These are phyloP conservation scores for Thecophora atra DNA, from an alignment of 2,888 invertebrate species.

Conservation along the genomic window DNA sequence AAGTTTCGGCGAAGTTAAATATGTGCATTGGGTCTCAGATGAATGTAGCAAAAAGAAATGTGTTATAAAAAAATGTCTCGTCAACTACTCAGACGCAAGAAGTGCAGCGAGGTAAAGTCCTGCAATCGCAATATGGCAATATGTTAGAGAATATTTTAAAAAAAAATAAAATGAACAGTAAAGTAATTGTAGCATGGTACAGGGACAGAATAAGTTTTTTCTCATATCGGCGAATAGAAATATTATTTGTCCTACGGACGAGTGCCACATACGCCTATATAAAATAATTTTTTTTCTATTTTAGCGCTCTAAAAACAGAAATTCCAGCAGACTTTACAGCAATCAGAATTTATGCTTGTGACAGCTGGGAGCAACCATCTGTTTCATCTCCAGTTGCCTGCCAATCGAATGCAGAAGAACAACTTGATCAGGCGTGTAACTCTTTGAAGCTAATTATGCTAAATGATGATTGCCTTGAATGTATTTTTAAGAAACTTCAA, in stretches of 20 bases:
- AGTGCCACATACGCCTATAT: no score
- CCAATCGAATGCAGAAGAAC: neutral
- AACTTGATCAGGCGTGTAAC: neutral
- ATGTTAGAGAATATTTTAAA: neutral
- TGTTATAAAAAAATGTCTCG: conserved; percentile 36
- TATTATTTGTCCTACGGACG: no score
- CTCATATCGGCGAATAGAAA: no score
- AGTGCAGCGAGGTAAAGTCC: conserved; percentile 40
- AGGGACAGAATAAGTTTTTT: no score
- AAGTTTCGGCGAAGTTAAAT: conserved; percentile 39
- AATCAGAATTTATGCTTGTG: conserved; percentile 37
- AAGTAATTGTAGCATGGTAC: no score
- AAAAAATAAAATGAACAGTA: no score
- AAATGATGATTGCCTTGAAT: conserved; percentile 43
- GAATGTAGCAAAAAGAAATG: neutral
- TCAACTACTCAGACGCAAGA: conserved; percentile 34
- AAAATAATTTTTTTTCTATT: neutral
- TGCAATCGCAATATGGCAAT: neutral
- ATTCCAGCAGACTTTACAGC: conserved; percentile 17
- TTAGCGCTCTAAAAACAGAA: conserved; percentile 35
- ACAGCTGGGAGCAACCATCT: conserved; percentile 43
- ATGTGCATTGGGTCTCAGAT: conserved; percentile 23
- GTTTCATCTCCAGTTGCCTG: neutral
- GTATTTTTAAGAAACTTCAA: conserved; percentile 36
- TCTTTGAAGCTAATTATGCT: conserved; percentile 17